phyloP scores from a whole-genome alignment of 2,888 invertebrate genomes.

The Nymphalis polychloros region DNA sequence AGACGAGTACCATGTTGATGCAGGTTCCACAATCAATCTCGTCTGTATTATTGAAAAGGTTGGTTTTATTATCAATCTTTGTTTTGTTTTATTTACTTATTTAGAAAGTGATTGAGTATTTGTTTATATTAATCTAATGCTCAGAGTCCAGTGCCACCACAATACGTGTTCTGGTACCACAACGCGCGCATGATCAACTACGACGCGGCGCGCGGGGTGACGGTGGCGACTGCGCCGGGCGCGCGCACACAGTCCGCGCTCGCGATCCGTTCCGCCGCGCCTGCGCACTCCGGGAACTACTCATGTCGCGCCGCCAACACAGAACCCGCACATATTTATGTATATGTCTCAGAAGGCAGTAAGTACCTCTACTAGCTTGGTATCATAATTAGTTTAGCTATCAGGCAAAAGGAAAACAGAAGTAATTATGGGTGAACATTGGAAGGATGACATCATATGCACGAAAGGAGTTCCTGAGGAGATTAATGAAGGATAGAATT shows the following conservation, averaged over 20 bases:
- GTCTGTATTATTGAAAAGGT: conserved; percentile 96
- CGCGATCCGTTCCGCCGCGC: conserved; percentile 87
- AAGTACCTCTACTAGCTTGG: conserved; percentile 39
- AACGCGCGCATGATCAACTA: conserved; percentile 97
- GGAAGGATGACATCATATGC: too few species aligned
- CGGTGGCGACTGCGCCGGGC: conserved; percentile 91
- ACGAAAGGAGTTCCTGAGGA: too few species aligned
- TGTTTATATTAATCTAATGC: neutral
- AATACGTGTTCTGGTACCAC: conserved; percentile 98
- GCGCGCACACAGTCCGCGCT: conserved; percentile 92
- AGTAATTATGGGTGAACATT: too few species aligned
- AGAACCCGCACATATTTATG: conserved; percentile 93
- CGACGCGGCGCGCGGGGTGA: conserved; percentile 90
- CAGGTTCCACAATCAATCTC: conserved; percentile 93
- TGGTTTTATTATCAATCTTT: neutral
- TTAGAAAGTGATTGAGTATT: neutral
- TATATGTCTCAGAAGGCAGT: conserved; percentile 95
- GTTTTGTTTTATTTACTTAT: too few species aligned
- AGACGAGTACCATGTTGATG: conserved; percentile 94
- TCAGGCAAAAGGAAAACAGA: too few species aligned
- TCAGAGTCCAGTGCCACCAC: conserved; percentile 95
- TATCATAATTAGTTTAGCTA: too few species aligned
- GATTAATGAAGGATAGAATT: too few species aligned
- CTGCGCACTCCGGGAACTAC: conserved; percentile 93
- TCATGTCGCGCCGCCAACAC: conserved; percentile 95